These are phyloP conservation scores for Triplophysa yarkandensis DNA, from an alignment of 2,797 vertebrate genomes.

Conservation along the genomic window DNA sequence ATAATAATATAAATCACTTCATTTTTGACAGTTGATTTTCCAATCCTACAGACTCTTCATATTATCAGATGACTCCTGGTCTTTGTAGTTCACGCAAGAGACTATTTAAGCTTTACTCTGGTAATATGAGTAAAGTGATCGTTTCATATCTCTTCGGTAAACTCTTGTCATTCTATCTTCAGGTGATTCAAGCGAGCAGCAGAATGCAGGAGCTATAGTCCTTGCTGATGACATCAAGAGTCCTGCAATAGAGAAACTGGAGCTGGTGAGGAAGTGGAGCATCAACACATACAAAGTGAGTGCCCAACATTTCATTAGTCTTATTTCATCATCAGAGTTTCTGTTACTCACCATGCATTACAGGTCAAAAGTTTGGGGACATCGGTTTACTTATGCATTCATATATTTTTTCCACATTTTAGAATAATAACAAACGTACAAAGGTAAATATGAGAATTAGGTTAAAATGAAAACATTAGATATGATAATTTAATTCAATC, in stretches of 20 bases:
- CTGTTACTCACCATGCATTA: too few relatives aligned
- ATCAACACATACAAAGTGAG: slow-evolving; percentile 98
- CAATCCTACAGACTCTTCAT: not conserved
- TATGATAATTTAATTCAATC: too few relatives aligned
- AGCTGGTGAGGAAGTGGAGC: slow-evolving; percentile 97
- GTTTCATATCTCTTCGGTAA: slow-evolving; percentile 3
- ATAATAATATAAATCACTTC: not conserved
- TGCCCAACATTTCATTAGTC: too few relatives aligned
- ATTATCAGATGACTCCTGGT: too few relatives aligned
- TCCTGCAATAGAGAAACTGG: slow-evolving; percentile 96
- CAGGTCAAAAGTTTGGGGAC: too few relatives aligned
- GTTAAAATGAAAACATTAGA: too few relatives aligned
- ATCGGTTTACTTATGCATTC: too few relatives aligned
- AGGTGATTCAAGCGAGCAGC: slow-evolving; percentile 63
- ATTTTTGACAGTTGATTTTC: not conserved
- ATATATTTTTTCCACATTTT: too few relatives aligned
- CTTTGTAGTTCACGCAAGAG: not conserved
- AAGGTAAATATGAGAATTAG: too few relatives aligned
- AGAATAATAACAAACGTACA: too few relatives aligned
- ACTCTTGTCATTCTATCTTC: slow-evolving; percentile 20
- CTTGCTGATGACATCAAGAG: slow-evolving; percentile 93
- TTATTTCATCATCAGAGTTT: too few relatives aligned
- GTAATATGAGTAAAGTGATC: not conserved
- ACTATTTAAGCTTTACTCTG: not conserved
- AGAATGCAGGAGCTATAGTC: slow-evolving; percentile 84